phyloP scores from a whole-genome alignment of 2,888 invertebrate species.

The Stictocephala bisonia region DNA sequence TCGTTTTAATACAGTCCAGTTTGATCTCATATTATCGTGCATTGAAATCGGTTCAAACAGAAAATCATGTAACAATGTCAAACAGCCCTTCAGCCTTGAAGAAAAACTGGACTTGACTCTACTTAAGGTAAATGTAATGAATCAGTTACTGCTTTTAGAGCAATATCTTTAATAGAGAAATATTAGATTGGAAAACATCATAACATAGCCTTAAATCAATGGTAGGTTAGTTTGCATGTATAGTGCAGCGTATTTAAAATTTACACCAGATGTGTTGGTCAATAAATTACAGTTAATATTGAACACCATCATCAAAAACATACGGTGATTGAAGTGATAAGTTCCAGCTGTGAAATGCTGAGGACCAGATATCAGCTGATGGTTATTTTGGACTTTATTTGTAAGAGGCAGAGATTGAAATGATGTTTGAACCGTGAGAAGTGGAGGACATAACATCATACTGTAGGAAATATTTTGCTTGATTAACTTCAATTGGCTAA shows the following conservation, averaged over 20 bases:
- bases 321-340: neutral
- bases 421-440: too few relatives aligned
- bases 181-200: neutral
- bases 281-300: neutral
- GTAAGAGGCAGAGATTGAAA: constrained; percentile 5
- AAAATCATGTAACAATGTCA: too few relatives aligned
- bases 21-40: too few relatives aligned
- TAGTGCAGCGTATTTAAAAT: neutral
- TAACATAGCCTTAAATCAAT: too few relatives aligned
- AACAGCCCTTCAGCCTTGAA: too few relatives aligned
- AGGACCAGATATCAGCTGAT: neutral
- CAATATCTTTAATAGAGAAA: neutral
- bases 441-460: neutral
- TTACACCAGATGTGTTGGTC: neutral
- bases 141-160: too few relatives aligned
- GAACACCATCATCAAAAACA: neutral
- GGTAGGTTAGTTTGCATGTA: neutral
- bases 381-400: too few relatives aligned
- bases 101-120: too few relatives aligned
- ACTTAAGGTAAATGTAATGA: too few relatives aligned
- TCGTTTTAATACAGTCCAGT: too few relatives aligned
- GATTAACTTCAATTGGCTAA: constrained; percentile 1
- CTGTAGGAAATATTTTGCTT: neutral
- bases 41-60: too few relatives aligned
- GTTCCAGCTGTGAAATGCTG: neutral